phyloP scores from a whole-genome alignment of 2,888 invertebrate species.

The Philereme vetulata region DNA sequence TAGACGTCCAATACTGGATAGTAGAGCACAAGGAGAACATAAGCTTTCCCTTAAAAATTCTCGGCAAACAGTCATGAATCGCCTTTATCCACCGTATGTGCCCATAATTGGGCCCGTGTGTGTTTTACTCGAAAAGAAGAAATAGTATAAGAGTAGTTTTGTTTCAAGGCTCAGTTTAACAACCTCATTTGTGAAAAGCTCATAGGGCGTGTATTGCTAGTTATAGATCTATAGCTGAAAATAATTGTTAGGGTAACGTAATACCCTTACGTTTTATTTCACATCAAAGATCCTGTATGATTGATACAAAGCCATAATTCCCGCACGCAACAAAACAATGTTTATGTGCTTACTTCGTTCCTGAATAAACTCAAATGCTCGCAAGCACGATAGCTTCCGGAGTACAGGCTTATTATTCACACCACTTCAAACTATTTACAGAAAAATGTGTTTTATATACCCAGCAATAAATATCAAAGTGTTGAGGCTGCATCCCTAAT shows the following conservation, averaged over 20 bases:
- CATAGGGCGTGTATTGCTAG: no score
- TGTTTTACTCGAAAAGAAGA: no score
- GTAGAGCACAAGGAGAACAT: no score
- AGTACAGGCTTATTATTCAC: slow-evolving; percentile 31
- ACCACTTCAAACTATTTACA: slow-evolving; percentile 2
- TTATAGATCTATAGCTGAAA: neutral
- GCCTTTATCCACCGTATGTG: no score
- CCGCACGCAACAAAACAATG: slow-evolving; percentile 38
- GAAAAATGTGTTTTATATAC: slow-evolving; percentile 43
- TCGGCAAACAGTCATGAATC: no score
- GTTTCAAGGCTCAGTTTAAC: no score
- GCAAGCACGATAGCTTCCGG: slow-evolving; percentile 57
- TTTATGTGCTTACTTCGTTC: slow-evolving; percentile 37
- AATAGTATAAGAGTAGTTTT: no score
- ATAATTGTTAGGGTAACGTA: slow-evolving; percentile 17
- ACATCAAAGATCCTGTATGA: slow-evolving; percentile 26
- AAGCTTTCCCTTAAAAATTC: no score
- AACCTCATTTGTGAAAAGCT: no score
- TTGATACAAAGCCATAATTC: slow-evolving; percentile 33
- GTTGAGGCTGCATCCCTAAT: slow-evolving; percentile 26
- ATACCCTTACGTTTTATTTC: slow-evolving; percentile 22
- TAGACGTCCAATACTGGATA: no score
- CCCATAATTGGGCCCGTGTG: no score
- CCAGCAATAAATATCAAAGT: slow-evolving; percentile 43
- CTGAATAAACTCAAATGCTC: slow-evolving; percentile 57